phyloP scores from a whole-genome alignment of 2,888 invertebrate genomes.

The Oxycera nigricornis region DNA sequence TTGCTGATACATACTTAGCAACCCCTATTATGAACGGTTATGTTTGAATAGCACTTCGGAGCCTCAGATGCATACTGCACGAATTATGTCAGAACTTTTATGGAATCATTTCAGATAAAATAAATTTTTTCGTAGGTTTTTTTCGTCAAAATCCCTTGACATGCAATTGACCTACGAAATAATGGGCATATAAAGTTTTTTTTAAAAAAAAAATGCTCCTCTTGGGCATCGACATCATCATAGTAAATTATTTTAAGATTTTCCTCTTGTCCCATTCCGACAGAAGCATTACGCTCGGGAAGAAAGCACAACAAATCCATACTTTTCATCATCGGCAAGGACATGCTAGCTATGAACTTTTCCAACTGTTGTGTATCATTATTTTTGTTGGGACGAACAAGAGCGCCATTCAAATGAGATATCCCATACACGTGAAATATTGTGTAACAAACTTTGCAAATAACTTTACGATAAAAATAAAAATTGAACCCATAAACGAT shows the following conservation, averaged over 20 bases:
- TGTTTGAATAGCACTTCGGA: background rate
- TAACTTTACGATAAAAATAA: conserved; percentile 38
- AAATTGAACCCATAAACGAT: conserved; percentile 37
- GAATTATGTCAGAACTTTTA: too few relatives aligned
- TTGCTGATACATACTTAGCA: background rate
- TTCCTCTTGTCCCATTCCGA: too few relatives aligned
- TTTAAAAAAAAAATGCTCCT: too few relatives aligned
- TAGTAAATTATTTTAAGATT: too few relatives aligned
- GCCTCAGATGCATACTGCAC: too few relatives aligned
- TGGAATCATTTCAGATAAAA: too few relatives aligned
- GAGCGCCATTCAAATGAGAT: background rate
- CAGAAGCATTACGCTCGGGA: too few relatives aligned
- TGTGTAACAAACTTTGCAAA: conserved; percentile 30
- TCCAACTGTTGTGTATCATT: background rate
- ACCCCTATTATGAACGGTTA: background rate
- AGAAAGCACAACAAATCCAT: too few relatives aligned
- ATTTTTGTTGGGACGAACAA: background rate
- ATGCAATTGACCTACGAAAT: conserved; percentile 14
- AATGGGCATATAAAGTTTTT: conserved; percentile 30
- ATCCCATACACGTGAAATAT: conserved; percentile 7
- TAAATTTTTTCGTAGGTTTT: too few relatives aligned
- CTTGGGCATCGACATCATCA: too few relatives aligned
- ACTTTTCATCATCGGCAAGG: too few relatives aligned
- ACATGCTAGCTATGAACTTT: too few relatives aligned
- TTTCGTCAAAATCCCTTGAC: background rate